Evolutionary conservation across 2,797 vertebrate species (phyloP), one percentile per base, ranked within the genome.

Genomic region (Chelon labrosus): DNA sequence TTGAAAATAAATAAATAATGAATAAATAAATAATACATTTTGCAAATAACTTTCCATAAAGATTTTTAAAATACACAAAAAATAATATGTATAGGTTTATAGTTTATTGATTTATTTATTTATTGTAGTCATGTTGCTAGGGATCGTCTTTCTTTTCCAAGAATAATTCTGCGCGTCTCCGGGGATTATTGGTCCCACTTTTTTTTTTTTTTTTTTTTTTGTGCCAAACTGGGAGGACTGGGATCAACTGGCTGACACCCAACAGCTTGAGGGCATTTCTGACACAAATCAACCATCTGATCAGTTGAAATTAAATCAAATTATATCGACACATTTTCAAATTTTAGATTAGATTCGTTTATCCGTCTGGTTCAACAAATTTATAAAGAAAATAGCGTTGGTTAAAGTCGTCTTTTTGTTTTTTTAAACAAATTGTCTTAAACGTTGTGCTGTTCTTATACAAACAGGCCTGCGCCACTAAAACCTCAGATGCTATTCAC

Each of bases 211-310:
- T 31, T 35, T 31, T 31, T 31, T 31, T 31, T 31, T 31, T 5
- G 4, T 31, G 31, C 27, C 54, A 20, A 11, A 72, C 76, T 78
- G 77, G 77, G 79, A 77, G 73, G 62, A 65, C 76, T 84, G 85
- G 72, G 87, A 86, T 79, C 75, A 77, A 73, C 71, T 81, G 85
- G 79, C 77, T 87, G 87, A 62, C 72, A 52, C 85, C 89, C 92
- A 92, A 80, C 67, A 55, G 66, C 82, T 83, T 77, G 49, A 78
- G 85, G 82, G 72, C 82, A 68, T 79, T 70, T 78, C 61, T 83
- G 77, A 82, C 83, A 86, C 77, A 74, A 83, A 83, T 81, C 84
- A 85, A 56, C 69, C 87, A 85, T 83, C 77, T 88, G 82, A 89
- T 82, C 72, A 76, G 49, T 64, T 81, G 60, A 46, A 76, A 83